These are phyloP conservation scores for Aplochiton taeniatus DNA, from an alignment of 2,797 vertebrate species.

Conservation along the genomic window DNA sequence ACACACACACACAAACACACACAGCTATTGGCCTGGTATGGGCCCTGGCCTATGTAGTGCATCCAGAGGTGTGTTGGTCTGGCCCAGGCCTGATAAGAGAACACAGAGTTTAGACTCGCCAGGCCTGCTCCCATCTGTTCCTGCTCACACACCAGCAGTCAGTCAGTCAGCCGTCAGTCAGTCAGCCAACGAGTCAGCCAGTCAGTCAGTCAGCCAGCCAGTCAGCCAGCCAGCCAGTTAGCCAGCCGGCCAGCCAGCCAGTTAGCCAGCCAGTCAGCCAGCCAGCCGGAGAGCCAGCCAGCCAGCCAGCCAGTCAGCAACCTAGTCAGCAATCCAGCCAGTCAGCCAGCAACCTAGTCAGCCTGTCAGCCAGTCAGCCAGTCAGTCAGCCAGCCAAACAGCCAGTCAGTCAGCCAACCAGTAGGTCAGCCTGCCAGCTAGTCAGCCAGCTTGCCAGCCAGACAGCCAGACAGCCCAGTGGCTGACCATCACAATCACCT, in stretches of 20 bases:
- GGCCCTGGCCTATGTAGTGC: conserved; percentile 56
- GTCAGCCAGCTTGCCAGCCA: conserved; percentile 27
- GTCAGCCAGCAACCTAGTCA: conserved; percentile 51
- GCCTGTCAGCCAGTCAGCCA: conserved; percentile 7
- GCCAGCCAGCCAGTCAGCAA: conserved; percentile 12
- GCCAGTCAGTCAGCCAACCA: conserved; percentile 44
- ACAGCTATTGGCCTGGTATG: conserved; percentile 57
- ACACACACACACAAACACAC: background rate
- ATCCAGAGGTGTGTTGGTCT: conserved; percentile 53
- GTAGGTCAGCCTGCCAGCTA: conserved; percentile 51
- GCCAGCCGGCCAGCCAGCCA: conserved; percentile 43
- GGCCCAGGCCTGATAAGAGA: conserved; percentile 67
- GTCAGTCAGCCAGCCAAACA: too few species aligned
- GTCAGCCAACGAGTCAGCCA: conserved; percentile 40
- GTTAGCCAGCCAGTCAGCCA: conserved; percentile 51
- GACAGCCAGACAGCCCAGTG: conserved; percentile 37
- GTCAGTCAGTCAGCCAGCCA: conserved; percentile 46
- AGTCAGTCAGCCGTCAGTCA: conserved; percentile 47
- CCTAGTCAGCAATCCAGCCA: conserved; percentile 41
- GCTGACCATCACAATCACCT: conserved; percentile 63
- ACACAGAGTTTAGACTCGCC: background rate
- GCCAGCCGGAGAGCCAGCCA: conserved; percentile 33
- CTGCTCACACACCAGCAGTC: conserved; percentile 39
- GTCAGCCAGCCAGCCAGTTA: background rate
- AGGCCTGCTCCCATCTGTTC: conserved; percentile 13